Percentiles rank a stretch among this genome's conserved stretches.
Conservation (phyloP, 2,797 vertebrate genomes). For the Tokudaia muenninki region DNA sequence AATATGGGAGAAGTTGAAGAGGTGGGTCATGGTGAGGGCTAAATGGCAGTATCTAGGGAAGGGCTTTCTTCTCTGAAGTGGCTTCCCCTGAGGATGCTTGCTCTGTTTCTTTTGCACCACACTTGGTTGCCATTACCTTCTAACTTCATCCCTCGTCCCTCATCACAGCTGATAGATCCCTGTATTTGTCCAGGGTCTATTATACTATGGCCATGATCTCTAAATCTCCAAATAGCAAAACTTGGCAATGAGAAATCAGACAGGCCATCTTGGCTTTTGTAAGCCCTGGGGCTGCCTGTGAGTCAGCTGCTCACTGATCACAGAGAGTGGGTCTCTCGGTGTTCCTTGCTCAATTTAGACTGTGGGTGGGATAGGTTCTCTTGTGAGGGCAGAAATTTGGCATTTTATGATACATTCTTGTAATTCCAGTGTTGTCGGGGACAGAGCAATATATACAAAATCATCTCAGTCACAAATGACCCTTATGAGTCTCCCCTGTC, state of each 20-base stretch:
- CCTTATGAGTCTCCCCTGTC: neutral
- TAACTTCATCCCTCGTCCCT: neutral
- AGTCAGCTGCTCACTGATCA: neutral
- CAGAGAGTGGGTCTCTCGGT: neutral
- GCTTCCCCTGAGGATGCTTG: neutral
- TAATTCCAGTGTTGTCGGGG: constrained; percentile 11
- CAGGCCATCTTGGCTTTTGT: neutral
- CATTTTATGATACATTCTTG: neutral
- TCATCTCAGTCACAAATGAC: neutral
- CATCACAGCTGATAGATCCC: neutral
- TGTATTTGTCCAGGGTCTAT: neutral
- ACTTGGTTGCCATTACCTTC: neutral
- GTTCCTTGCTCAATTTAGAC: neutral
- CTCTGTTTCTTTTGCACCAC: constrained; percentile 16
- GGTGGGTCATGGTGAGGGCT: neutral
- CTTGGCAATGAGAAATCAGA: neutral
- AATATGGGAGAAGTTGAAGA: neutral
- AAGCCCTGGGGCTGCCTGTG: neutral
- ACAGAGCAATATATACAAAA: neutral
- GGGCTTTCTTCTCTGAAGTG: neutral
- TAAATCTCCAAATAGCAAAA: neutral
- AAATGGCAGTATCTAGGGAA: neutral
- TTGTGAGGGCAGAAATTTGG: neutral
- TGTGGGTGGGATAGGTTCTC: neutral
- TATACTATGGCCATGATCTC: neutral